These are phyloP conservation scores for Silurus aristotelis DNA, from an alignment of 2,797 vertebrate genomes.

Conservation along the genomic window DNA sequence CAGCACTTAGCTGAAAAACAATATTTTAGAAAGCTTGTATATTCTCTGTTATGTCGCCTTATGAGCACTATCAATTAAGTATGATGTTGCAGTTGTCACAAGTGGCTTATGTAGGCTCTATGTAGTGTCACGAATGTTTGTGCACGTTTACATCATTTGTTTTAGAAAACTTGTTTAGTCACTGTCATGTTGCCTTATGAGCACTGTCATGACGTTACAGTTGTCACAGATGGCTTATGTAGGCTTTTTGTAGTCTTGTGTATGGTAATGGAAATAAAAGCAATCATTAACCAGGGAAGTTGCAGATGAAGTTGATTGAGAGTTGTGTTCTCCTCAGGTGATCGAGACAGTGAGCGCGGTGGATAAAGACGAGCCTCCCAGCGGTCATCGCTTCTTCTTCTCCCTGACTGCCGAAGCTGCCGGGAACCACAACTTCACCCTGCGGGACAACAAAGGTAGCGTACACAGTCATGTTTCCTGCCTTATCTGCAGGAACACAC, in stretches of 20 bases:
- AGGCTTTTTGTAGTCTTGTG: neutral
- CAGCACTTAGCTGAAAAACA: too few relatives aligned
- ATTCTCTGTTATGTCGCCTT: too few relatives aligned
- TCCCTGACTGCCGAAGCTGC: constrained; percentile 77
- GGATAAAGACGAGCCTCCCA: constrained; percentile 86
- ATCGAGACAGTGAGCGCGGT: constrained; percentile 89
- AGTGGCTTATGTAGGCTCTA: neutral
- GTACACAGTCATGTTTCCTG: neutral
- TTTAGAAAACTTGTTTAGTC: too few relatives aligned
- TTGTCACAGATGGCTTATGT: neutral
- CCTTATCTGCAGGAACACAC: constrained; percentile 27
- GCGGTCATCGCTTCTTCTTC: constrained; percentile 88
- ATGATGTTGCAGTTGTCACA: too few relatives aligned
- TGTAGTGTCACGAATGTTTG: neutral
- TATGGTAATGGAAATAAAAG: too few relatives aligned
- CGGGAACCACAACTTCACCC: constrained; percentile 84
- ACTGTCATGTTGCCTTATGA: too few relatives aligned
- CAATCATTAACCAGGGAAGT: neutral
- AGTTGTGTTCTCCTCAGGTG: constrained; percentile 67
- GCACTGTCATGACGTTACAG: too few relatives aligned
- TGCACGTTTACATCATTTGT: too few relatives aligned
- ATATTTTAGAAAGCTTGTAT: neutral
- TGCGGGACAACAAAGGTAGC: constrained; percentile 86
- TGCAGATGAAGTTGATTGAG: neutral
- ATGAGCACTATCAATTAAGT: too few relatives aligned